Base-by-base conservation (phyloP, 2,888 invertebrate genomes). In the Apamea monoglypha region DNA sequence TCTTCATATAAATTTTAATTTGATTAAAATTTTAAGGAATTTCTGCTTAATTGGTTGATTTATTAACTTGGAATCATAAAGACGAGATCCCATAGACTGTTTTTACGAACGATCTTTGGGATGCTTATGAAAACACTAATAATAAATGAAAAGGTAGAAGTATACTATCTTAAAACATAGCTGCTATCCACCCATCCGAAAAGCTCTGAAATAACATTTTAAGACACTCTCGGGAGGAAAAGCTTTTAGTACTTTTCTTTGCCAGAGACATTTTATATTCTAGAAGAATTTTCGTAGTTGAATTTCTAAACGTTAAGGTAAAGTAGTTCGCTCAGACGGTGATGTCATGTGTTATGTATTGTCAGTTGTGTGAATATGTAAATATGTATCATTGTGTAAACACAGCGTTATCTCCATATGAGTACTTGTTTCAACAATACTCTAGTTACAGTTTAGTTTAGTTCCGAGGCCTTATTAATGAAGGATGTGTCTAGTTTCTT, bases 381-480 rank as follows among this genome's bases (percentile, higher is more conserved):
- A 89, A 89, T 89, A 88, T 74, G 77, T 84, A 78, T 87, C 86
- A 81, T 82, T 87, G 88, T 89, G 88, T 84, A 88, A 84, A 89
- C 73, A 80, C 36, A 5, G n/a, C 64, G 81, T 80, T 87, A 87
- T 86, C 88, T 85, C 64, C 61, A 70, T 67, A 80, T 74, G 67
- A 83, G 81, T 56, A 70, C 67, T 73, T 78, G 79, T 79, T 79
- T 71, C 29, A 67, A 87, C 72, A 78, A 66, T 78, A 78, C 66
- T 82, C 80, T 81, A 64, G 82, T 85, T 79, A 76, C 61, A 64
- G 59, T 64, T 66, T 74, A 64, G 59, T 64, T 66, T 74, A 64
- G 86, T 82, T 59, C 70, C 53, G 64, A 69, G 75, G 59, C 25
- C 50, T 69, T 82, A 76, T 64, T 61, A 53, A 76, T 78, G 64